Evolutionary conservation across 1,140 invertebrate genomes (phyloP).

Genomic region (Drosophila pandora): DNA sequence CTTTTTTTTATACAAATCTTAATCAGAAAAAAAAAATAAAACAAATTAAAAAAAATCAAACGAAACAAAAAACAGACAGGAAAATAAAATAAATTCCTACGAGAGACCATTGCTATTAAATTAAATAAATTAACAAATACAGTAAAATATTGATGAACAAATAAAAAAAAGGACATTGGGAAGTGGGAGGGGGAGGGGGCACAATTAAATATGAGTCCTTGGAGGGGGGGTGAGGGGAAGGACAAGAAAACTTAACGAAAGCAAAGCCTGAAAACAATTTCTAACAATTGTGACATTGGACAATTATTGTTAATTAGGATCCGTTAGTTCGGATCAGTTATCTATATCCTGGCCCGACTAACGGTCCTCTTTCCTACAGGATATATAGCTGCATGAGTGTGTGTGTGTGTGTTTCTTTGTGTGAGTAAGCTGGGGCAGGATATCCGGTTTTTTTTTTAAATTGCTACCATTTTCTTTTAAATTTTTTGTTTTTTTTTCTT

Average conservation of each 20-base stretch:
- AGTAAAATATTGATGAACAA: background rate
- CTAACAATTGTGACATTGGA: constrained; percentile 67
- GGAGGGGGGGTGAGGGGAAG: background rate
- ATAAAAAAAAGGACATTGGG: constrained; percentile 11
- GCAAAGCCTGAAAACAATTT: constrained; percentile 27
- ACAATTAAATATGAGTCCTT: background rate
- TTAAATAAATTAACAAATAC: constrained; percentile 54
- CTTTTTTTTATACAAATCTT: constrained; percentile 31
- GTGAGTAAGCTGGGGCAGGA: constrained; percentile 36
- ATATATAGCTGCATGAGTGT: constrained; percentile 15
- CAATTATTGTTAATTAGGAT: constrained; percentile 18
- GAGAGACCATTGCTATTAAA: constrained; percentile 8
- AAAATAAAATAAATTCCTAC: constrained; percentile 2
- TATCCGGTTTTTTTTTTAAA: constrained; percentile 45
- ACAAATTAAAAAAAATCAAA: constrained; percentile 8
- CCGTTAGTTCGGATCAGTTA: no score
- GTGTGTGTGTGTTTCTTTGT: constrained; percentile 22
- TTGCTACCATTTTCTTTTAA: constrained; percentile 16
- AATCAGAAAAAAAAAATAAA: constrained; percentile 22
- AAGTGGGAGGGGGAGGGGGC: background rate
- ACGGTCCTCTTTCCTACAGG: constrained; percentile 8
- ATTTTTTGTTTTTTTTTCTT: constrained; percentile 16
- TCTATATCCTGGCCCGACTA: no score
- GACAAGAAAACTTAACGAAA: constrained; percentile 56
- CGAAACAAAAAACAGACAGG: constrained; percentile 12